Percentiles rank a stretch among this genome's conserved stretches.
phyloP scores from a whole-genome alignment of 2,888 invertebrate genomes.

The Ennomos quercinarius region DNA sequence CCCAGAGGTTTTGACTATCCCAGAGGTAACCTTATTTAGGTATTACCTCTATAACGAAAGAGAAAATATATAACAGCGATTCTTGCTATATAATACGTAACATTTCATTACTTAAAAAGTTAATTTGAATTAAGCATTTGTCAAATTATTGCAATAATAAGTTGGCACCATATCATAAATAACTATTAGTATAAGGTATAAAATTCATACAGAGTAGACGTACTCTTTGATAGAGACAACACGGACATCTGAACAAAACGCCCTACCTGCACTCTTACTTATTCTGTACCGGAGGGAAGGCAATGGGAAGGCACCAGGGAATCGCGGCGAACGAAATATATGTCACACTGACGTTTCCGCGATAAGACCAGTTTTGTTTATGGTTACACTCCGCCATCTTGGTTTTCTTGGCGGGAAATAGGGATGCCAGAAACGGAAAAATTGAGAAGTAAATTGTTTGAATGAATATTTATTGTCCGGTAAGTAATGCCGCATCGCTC shows the following conservation, averaged over 20 bases:
- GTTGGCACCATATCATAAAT: background rate
- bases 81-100: too few relatives aligned
- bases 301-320: constrained; percentile 58
- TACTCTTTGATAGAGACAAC: constrained; percentile 37
- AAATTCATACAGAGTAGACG: too few relatives aligned
- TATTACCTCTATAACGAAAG: too few relatives aligned
- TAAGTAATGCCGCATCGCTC: too few relatives aligned
- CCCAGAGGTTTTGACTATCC: too few relatives aligned
- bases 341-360: constrained; percentile 69
- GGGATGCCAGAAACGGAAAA: constrained; percentile 7
- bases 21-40: too few relatives aligned
- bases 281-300: constrained; percentile 40
- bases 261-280: constrained; percentile 33
- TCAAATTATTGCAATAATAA: too few relatives aligned
- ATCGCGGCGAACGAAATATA: constrained; percentile 62
- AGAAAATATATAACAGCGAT: too few relatives aligned
- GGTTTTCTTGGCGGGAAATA: constrained; percentile 42
- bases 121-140: too few relatives aligned
- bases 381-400: constrained; percentile 65
- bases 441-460: constrained; percentile 10
- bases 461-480: too few relatives aligned
- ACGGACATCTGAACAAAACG: constrained; percentile 54
- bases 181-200: constrained; percentile 2
- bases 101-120: too few relatives aligned
- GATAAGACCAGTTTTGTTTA: constrained; percentile 74